Base-by-base conservation (phyloP, 2,888 invertebrate species). In the Ganaspis brasiliensis region DNA sequence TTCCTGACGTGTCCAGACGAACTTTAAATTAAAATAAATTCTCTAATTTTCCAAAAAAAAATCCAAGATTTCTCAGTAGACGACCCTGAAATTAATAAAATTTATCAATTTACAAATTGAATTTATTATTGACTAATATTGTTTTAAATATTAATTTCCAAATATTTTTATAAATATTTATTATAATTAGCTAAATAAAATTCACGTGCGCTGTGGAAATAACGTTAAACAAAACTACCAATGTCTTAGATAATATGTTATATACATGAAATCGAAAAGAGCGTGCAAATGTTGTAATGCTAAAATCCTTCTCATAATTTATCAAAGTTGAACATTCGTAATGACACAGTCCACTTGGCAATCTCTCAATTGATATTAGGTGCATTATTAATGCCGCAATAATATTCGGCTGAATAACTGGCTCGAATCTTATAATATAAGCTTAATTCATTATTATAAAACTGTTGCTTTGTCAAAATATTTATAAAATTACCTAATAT, bases 281-380 rank as follows among this genome's bases (percentile, higher is more conserved):
- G 59, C 16, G n/a, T 59, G 59, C 35, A 16, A 59, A 59, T 59
- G 6, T 35, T 59, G 31, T 59, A 59, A 59, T 31, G 35, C 31
- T 31, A 31, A 59, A 59, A n/a, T n/a, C 5, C 59, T 16, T 56
- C 35, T 35, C 35, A 59, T 73, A 76, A 78, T 80, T 78, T 74
- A 76, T 80, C 74, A 74, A 56, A 79, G 56, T 67, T 74, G 40
- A 73, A 72, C 72, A 55, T 61, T 75, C 76, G 77, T 78, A 80
- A 78, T 79, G 75, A 77, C 78, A 72, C 71, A 57, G 79, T 77
- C 78, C 72, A 75, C 75, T 80, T 84, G 83, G 83, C 83, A 83
- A 72, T 55, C 61, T 49, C 52, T 83, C 84, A 84, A 80, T 78
- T 79, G 70, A 77, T 79, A 75, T 81, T 82, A 80, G 76, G 24